Evolutionary conservation across 2,113 vertebrate species (phyloP), one percentile per base, ranked within the genome.

Genomic region (Malurus cyaneus): DNA sequence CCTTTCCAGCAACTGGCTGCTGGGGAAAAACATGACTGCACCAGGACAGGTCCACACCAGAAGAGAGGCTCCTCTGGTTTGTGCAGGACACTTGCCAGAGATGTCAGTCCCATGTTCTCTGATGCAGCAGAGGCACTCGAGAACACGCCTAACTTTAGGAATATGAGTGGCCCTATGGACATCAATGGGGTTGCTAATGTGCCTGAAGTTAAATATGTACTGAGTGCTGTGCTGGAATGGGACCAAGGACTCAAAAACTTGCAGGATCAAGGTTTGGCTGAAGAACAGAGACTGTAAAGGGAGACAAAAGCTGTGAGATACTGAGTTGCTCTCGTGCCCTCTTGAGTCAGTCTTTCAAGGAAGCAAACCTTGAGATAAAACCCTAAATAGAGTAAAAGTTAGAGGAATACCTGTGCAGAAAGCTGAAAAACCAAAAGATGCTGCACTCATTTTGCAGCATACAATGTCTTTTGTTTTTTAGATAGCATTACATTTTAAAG

Each of bases 221-320:
- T 9, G 4, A 89, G 61, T 53, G 80, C 36, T 93, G 56, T 28
- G 57, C 73, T 96, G 96, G 94, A 93, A 84, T 39, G 14, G 80
- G 31, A 73, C 93, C 93, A 95, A 74, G 67, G 56, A 83, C 89
- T 94, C 67, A 83, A 72, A 92, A 95, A 86, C 31, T 93, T 71
- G 23, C 69, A 76, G 90, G 95, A 94, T 95, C 86, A 93, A 96
- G 72, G 69, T 93, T 72, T 96, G 95, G 95, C 90, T 86, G 54
- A 86, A 95, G 94, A 96, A 96, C 88, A 97, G 90, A 94, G 89
- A 89, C 7, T 41, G n/a, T 73, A 66, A 78, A 20, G 2, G 39
- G 41, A 95, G n/a, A 78, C 72, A 67, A 92, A 93, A 94, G 47
- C 72, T 65, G 61, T 88, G 52, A 66, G 53, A 92, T 64, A 71